phyloP scores from a whole-genome alignment of 2,113 vertebrate species.

The Chloropsis hardwickii region DNA sequence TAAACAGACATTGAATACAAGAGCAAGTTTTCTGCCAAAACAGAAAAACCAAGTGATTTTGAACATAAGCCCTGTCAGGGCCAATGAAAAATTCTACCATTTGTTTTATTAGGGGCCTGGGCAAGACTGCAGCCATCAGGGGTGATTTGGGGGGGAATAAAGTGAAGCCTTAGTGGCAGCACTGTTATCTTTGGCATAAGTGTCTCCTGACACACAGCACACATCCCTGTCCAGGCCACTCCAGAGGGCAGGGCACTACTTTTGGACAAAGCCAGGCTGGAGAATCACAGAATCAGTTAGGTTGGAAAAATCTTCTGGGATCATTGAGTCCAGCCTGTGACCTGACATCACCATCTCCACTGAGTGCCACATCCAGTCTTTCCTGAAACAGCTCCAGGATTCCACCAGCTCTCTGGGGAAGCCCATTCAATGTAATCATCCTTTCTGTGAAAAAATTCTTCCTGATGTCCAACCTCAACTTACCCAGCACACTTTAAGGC shows the following conservation, averaged over 20 bases:
- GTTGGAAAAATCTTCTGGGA: neutral
- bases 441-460: neutral
- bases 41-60: neutral
- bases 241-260: too few relatives aligned
- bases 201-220: neutral
- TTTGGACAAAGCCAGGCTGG: neutral
- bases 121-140: neutral
- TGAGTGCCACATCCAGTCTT: neutral
- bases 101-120: neutral
- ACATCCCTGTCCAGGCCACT: neutral
- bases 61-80: accelerated
- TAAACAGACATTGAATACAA: neutral
- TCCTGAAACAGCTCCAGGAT: neutral
- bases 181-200: neutral
- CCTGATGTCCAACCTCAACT: neutral
- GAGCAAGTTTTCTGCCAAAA: neutral
- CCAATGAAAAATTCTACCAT: accelerated
- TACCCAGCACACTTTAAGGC: neutral
- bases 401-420: neutral
- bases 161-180: neutral
- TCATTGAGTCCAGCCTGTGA: neutral
- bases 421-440: neutral
- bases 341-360: neutral
- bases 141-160: accelerated
- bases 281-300: neutral